phyloP scores from a whole-genome alignment of 2,113 vertebrate species.

The Oryzias melastigma region DNA sequence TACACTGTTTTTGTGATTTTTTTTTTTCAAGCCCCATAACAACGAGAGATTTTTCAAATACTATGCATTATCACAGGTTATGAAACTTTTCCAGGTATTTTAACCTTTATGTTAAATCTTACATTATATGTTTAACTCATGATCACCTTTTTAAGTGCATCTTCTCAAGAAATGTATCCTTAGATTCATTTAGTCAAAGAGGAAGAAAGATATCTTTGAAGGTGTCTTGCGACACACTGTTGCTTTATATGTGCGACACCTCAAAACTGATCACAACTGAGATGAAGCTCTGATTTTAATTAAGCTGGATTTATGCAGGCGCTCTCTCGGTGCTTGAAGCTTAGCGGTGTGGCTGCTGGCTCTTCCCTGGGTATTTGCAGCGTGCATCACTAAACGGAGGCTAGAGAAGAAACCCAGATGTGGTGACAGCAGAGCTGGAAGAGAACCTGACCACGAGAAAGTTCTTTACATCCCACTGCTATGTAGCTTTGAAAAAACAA shows the following conservation, averaged over 20 bases:
- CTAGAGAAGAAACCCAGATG: conserved; percentile 21
- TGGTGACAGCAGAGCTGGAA: conserved; percentile 22
- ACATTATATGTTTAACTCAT: not conserved
- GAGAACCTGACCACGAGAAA: conserved; percentile 9
- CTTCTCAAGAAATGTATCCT: not conserved
- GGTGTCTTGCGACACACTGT: conserved; percentile 18
- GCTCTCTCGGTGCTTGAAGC: conserved; percentile 32
- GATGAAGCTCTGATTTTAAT: conserved; percentile 60
- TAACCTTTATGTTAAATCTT: not conserved
- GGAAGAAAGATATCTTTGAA: conserved; percentile 5
- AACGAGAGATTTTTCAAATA: too few relatives aligned
- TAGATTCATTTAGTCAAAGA: conserved; percentile 1
- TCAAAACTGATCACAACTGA: conserved; percentile 36
- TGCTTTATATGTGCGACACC: conserved; percentile 30
- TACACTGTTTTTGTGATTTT: too few relatives aligned
- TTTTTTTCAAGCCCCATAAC: too few relatives aligned
- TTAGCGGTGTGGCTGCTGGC: conserved; percentile 48
- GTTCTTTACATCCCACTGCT: conserved; percentile 17
- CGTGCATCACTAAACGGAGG: conserved; percentile 25
- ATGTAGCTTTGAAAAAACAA: not conserved
- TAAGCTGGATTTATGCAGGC: conserved; percentile 47
- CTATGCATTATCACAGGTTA: too few relatives aligned
- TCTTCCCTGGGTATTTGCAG: conserved; percentile 45
- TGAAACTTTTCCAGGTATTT: not conserved
- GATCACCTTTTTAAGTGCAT: not conserved